Base-by-base conservation (phyloP, 1,140 invertebrate species). In the Drosophila micromelanica region DNA sequence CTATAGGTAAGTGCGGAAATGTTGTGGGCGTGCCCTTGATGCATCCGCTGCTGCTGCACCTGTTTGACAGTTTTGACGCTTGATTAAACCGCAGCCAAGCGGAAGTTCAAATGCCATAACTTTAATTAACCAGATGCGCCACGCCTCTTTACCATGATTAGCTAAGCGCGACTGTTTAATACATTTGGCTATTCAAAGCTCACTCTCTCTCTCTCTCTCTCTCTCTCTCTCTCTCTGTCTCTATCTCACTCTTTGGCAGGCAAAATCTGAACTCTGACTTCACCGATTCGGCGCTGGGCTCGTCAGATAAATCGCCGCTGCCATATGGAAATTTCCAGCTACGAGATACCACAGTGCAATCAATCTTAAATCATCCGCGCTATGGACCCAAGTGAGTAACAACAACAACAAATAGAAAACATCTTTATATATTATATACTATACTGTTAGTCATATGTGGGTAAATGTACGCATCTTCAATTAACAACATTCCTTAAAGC, bases 211-310 rank as follows among this genome's bases (percentile, higher is more conserved):
- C n/a, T 17, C 17, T 17, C 17, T 17, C 1, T 2, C 17, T 17
- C 17, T 17, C 17, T 17, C 17, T 17, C n/a, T 17, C 17, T 17
- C 17, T 17, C 1, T 2, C 17, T 17, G 1, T 17, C 17, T 17
- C 17, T 17, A 17, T 17, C 17, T 9, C 42, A 23, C 17, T 27
- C 17, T 59, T 32, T 37, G 49, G 15, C 93, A 97, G 97, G 82
- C 98, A 98, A 95, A 98, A 98, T 92, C 93, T 98, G 32, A 98
- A 98, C 92, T 98, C 97, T 0, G 97, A 98, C 92, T 98, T 98
- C 91, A 98, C 97, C 51, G 97, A 98, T 91, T 98, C 97, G 40
- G 98, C 97, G 0, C 93, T 98, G 15, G 97, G 97, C 27, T 97
- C 96, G 37, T 96, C 96, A 17, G 97, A 98, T 87, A 97, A 98